Evolutionary conservation across 2,797 vertebrate species (phyloP).

Genomic region (Dallia pectoralis): DNA sequence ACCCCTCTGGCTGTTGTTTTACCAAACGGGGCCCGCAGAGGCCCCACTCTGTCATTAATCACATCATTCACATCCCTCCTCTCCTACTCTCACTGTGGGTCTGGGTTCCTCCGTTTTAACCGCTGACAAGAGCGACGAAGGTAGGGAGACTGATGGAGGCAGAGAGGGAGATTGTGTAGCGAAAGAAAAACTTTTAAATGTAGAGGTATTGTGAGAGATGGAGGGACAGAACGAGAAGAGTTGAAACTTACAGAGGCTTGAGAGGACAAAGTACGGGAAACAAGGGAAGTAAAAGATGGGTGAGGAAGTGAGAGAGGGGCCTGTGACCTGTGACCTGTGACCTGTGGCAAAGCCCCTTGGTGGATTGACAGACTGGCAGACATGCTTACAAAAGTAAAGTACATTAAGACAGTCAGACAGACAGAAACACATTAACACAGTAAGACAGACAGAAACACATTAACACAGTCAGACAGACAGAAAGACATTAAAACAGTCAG

Average conservation of each 20-base stretch:
- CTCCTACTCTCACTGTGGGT: slow-evolving; percentile 52
- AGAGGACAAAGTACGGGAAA: neutral
- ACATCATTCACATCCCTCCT: slow-evolving; percentile 34
- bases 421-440: too few species aligned
- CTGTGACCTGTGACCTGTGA: neutral
- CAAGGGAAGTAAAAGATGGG: neutral
- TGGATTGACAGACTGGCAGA: neutral
- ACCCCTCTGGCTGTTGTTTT: slow-evolving; percentile 72
- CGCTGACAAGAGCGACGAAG: neutral
- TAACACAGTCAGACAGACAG: too few species aligned
- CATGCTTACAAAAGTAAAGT: too few species aligned
- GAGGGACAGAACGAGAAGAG: neutral
- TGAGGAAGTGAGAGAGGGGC: neutral
- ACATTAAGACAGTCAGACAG: too few species aligned
- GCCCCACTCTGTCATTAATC: slow-evolving; percentile 68
- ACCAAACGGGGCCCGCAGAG: slow-evolving; percentile 61
- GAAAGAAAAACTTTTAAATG: neutral
- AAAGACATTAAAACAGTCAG: too few species aligned
- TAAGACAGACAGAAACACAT: too few species aligned
- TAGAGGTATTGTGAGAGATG: neutral
- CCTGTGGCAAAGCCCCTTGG: neutral
- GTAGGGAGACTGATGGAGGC: slow-evolving; percentile 8
- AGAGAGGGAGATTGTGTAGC: neutral
- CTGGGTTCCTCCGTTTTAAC: neutral
- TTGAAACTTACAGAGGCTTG: neutral